Base-by-base conservation (phyloP, 1,140 invertebrate genomes). In the Centruroides sculpturatus region DNA sequence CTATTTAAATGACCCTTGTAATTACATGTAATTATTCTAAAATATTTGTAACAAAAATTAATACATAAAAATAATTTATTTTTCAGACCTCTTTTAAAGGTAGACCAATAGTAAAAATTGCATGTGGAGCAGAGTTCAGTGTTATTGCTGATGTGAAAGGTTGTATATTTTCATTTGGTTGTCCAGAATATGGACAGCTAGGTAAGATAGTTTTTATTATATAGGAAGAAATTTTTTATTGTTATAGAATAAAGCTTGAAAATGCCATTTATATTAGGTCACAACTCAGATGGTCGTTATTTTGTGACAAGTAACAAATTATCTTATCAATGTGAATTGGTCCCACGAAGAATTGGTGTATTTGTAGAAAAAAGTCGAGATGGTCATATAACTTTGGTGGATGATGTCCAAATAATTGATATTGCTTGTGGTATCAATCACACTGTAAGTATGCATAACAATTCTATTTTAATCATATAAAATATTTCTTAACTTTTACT, bases 231-330 rank as follows among this genome's bases (percentile, higher is more conserved):
- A 10, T 49, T n/a, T 49, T 49, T 49, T 10, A 49, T 23, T 1
- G 23, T 23, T 23, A 23, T 23, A 23, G 23, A 23, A 23, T 41
- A 65, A 48, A n/a, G 36, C 11, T 48, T 36, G 46, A 50, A 35
- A 56, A 34, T 61, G 53, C 49, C 49, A 47, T 55, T 60, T 56
- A 55, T 70, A 70, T 8, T 69, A 84, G 87, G 89, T 56, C 90
- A 95, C 72, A 94, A 94, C 68, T 89, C 89, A 6, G 91, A 94
- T 75, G 91, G 90, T 34, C 90, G 92, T 73, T 95, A 90, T 69
- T 92, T 96, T 72, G 83, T 92, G 51, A 89, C 86, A 12, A 85
- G 83, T 63, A 92, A 85, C 41, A 95, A 92, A 70, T 76, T 95
- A 65, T 85, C 84, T 62, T 94, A 83, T 76, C 83, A 87, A 69